Evolutionary conservation across 2,888 invertebrate genomes (phyloP).

Genomic region (Caenorhabditis sulstoni): DNA sequence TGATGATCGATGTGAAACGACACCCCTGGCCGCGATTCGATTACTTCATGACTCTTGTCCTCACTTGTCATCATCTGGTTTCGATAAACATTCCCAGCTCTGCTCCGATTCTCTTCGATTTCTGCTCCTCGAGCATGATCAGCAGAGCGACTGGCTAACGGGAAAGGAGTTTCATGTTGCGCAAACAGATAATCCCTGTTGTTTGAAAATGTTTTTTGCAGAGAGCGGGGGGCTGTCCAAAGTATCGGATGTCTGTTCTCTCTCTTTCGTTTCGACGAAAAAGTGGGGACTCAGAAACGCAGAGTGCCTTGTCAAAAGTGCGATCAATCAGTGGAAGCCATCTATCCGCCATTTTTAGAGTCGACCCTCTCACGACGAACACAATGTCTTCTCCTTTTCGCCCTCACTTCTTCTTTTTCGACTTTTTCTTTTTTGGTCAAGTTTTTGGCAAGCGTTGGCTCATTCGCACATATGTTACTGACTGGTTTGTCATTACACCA

Average conservation of each 20-base stretch:
- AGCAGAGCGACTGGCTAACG: conserved; percentile 12
- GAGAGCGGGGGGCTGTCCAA: conserved; percentile 38
- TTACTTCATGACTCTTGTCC: conserved; percentile 19
- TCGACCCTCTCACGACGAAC: conserved; percentile 15
- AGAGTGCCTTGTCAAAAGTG: conserved; percentile 48
- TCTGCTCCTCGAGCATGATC: conserved; percentile 13
- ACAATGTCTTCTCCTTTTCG: background rate
- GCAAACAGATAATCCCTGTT: conserved; percentile 54
- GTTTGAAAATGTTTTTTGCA: conserved; percentile 54
- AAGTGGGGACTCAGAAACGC: conserved; percentile 29
- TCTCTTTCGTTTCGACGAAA: conserved; percentile 8
- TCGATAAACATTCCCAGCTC: conserved; percentile 37
- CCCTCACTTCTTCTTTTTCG: background rate
- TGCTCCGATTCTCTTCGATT: conserved; percentile 4
- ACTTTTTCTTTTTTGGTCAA: conserved; percentile 15
- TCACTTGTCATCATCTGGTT: conserved; percentile 16
- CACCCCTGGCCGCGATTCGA: conserved; percentile 7
- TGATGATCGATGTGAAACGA: conserved; percentile 28
- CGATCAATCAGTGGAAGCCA: conserved; percentile 48
- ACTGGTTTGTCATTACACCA: conserved; percentile 58
- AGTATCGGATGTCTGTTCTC: conserved; percentile 53
- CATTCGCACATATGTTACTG: conserved; percentile 59
- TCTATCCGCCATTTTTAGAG: conserved; percentile 37
- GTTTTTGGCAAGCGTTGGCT: conserved; percentile 43
- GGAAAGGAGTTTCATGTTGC: conserved; percentile 43